These are phyloP conservation scores for Sminthurides aquaticus DNA, from an alignment of 2,888 invertebrate species.

Conservation along the genomic window DNA sequence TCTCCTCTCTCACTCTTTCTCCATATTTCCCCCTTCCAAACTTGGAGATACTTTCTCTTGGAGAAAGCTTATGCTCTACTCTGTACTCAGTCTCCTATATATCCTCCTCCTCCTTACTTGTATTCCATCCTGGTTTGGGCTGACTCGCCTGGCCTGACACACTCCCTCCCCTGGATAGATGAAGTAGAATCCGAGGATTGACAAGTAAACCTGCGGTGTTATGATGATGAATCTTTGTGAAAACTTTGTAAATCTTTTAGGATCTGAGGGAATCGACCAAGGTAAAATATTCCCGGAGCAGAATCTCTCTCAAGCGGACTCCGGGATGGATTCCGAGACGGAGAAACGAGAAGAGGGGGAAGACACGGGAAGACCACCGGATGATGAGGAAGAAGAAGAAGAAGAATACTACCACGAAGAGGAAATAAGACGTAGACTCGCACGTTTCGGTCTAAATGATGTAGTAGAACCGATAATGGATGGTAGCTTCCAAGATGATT, in stretches of 20 bases:
- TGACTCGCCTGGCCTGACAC: too few species aligned
- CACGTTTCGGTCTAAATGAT: conserved; percentile 25
- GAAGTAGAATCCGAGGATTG: too few species aligned
- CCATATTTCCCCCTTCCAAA: too few species aligned
- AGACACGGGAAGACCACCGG: conserved; percentile 16
- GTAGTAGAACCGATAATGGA: conserved; percentile 35
- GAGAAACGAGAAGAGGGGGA: conserved; percentile 20
- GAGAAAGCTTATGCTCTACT: too few species aligned
- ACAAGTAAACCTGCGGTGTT: neutral
- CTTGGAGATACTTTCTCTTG: too few species aligned
- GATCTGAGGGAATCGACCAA: neutral
- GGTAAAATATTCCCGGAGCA: neutral
- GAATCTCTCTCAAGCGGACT: conserved; percentile 10
- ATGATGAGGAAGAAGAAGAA: conserved; percentile 21
- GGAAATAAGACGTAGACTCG: conserved; percentile 24
- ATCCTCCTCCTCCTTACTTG: too few species aligned
- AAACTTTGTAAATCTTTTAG: neutral
- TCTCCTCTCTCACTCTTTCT: too few species aligned
- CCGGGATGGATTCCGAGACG: conserved; percentile 23
- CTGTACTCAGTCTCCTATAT: too few species aligned
- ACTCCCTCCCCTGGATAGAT: too few species aligned
- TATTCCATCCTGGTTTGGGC: too few species aligned
- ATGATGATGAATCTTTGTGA: neutral
- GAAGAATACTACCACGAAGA: conserved; percentile 20
- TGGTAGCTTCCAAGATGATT: conserved; percentile 37